Evolutionary conservation across 1,140 invertebrate species (phyloP), one percentile per base, ranked within the genome.

Genomic region (Drosophila seguyi): DNA sequence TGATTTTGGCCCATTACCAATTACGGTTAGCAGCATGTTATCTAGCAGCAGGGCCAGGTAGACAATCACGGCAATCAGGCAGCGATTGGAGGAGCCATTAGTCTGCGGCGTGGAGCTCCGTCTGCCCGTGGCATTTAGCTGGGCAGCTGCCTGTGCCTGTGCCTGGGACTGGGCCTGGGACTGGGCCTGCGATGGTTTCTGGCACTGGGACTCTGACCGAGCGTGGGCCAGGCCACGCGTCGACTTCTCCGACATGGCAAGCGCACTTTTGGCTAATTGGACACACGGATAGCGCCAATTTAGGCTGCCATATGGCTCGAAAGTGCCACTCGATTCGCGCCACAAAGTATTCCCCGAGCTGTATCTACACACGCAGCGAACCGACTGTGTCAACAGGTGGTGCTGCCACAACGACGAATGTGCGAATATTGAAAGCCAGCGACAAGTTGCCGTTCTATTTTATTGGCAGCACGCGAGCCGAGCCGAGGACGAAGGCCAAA

Each of bases 21-120:
- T 96, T 48, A 96, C 95, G 16, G 96, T 97, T 22, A 97, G 92
- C 13, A 97, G 93, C 62, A 96, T 94, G 93, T 97, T 97, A 93
- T 97, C 96, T 84, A 96, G 92, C 68, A 97, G 94, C 65, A 96
- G 94, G 29, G 95, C 95, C 41, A 96, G 80, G 87, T 96, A 96
- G 55, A 96, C 94, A 56, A 95, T 93, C n/a, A 93, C 75, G 39
- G 95, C 94, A 31, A 94, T 90, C 16, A 88, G 63, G 45, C 76
- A 81, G 29, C 92, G 86, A 65, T 81, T 92, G 59, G 74, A 81
- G 36, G 62, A 62, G 50, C 72, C 65, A 65, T 75, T 66, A 7
- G 63, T 45, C n/a, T 61, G 74, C 27, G 75, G 72, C 2, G 73
- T 68, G 13, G 81, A 79, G 48, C 74, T 85, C 29, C 78, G 83